These are phyloP conservation scores for Andricus curvator DNA, from an alignment of 2,888 invertebrate species.

Conservation along the genomic window DNA sequence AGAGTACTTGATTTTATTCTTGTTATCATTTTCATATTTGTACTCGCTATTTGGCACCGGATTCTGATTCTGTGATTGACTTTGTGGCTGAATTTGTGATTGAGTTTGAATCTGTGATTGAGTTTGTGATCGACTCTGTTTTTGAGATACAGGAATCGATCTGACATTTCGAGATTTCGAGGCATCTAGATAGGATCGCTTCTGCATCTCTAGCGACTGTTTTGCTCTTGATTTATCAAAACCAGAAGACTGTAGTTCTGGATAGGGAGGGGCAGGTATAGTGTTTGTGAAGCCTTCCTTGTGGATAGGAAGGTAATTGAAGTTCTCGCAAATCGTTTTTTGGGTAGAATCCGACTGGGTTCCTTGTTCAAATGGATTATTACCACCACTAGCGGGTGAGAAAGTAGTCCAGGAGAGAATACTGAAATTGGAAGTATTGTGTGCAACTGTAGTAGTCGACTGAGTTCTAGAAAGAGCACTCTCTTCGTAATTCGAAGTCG, in stretches of 20 bases:
- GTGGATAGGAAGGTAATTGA: slow-evolving; percentile 68
- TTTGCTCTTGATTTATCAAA: slow-evolving; percentile 71
- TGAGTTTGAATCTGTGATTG: slow-evolving; percentile 54
- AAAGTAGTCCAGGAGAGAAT: slow-evolving; percentile 77
- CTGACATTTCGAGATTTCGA: slow-evolving; percentile 68
- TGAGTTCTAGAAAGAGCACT: slow-evolving; percentile 61
- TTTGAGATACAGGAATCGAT: slow-evolving; percentile 61
- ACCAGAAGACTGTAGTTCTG: slow-evolving; percentile 49
- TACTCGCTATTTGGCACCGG: slow-evolving; percentile 62
- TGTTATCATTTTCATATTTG: slow-evolving; percentile 66
- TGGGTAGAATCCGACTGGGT: slow-evolving; percentile 46
- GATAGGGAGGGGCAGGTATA: slow-evolving; percentile 50
- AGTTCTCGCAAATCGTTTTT: slow-evolving; percentile 72
- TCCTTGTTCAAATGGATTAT: slow-evolving; percentile 58
- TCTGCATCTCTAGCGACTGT: slow-evolving; percentile 64
- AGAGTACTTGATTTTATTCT: slow-evolving; percentile 71
- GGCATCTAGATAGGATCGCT: slow-evolving; percentile 65
- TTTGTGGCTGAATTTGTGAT: slow-evolving; percentile 63
- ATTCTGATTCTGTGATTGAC: slow-evolving; percentile 60
- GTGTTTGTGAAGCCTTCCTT: slow-evolving; percentile 61
- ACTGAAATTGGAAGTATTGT: slow-evolving; percentile 76
- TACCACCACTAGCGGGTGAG: slow-evolving; percentile 66
- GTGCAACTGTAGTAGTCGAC: slow-evolving; percentile 73
- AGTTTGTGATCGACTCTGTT: slow-evolving; percentile 63
- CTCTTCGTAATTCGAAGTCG: slow-evolving; percentile 70